phyloP scores from a whole-genome alignment of 2,797 vertebrate genomes.

The Jordanella pulchra region DNA sequence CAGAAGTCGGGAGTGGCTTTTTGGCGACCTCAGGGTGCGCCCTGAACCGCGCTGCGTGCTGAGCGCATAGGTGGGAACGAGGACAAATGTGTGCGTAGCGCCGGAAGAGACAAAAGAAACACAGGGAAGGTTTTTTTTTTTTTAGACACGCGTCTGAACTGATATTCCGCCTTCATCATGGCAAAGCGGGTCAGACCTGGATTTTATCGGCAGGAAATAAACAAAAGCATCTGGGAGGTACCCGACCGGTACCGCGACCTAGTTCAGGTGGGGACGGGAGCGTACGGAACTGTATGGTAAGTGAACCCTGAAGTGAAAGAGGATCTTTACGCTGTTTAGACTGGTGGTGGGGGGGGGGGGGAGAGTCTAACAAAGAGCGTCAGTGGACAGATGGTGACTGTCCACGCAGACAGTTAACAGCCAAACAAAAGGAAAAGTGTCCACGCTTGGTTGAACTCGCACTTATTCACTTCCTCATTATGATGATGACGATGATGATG shows the following conservation, averaged over 20 bases:
- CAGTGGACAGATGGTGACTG: conserved; percentile 51
- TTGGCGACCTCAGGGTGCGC: conserved; percentile 67
- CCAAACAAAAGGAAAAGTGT: conserved; percentile 57
- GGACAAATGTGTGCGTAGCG: conserved; percentile 66
- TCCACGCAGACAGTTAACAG: conserved; percentile 4
- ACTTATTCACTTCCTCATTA: conserved; percentile 68
- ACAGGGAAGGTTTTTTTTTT: not conserved
- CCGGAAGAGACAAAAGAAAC: conserved; percentile 36
- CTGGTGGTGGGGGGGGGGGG: not conserved
- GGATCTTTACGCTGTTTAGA: not conserved
- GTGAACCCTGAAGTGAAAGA: conserved; percentile 50
- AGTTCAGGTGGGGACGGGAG: conserved; percentile 90
- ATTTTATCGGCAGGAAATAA: conserved; percentile 88
- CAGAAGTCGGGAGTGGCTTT: conserved; percentile 63
- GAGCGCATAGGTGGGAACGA: conserved; percentile 59
- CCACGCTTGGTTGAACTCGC: conserved; percentile 29
- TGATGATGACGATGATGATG: conserved; percentile 19
- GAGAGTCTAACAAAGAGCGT: conserved; percentile 39
- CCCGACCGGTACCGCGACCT: conserved; percentile 89
- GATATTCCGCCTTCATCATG: conserved; percentile 67
- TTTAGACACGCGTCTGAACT: not conserved
- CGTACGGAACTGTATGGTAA: conserved; percentile 96
- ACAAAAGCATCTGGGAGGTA: conserved; percentile 92
- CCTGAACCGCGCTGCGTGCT: conserved; percentile 56
- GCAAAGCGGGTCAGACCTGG: conserved; percentile 79